Evolutionary conservation across 2,888 invertebrate genomes (phyloP), one percentile per base, ranked within the genome.

Genomic region (Stenurella melanura): DNA sequence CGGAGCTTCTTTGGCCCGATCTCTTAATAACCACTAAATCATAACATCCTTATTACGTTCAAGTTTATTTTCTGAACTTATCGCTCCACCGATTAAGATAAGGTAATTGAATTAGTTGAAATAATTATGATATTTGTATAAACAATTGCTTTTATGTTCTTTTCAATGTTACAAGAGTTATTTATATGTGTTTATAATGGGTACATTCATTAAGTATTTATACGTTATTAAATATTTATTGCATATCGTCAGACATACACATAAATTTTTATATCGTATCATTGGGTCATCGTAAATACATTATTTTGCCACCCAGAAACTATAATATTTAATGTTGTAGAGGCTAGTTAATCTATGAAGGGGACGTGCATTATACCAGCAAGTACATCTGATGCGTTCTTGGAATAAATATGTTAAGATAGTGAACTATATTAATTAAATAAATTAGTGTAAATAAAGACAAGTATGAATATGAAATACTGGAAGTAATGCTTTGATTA

Each of bases 21-120:
- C 57, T 58, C 15, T 73, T 66, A 58, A 66, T 66, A 50, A 57
- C 30, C 58, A 66, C 60, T 73, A 58, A 66, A 73, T 66, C 73
- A 66, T 66, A 73, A 66, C 58, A 26, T 17, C 11, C 56, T 67
- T 61, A 73, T 73, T 64, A 67, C 50, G 54, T 42, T 66, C 57
- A 66, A 54, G 56, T 66, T 73, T 73, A 66, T 73, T 71, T 72
- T 72, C 21, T 60, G 17, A 38, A 73, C 67, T 73, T 73, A 73
- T 73, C 73, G 30, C 17, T 30, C n/a, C 60, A 21, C n/a, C 38
- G 38, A 73, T 73, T 67, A 57, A 73, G 73, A 73, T 73, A 73
- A 73, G 54, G 54, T 72, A 72, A 72, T 72, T 72, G 72, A 63
- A 63, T 61, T 63, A 18, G 63, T 63, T 72, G 72, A 72, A 63